phyloP scores from a whole-genome alignment of 2,113 vertebrate genomes.

The Paratilapia polleni region DNA sequence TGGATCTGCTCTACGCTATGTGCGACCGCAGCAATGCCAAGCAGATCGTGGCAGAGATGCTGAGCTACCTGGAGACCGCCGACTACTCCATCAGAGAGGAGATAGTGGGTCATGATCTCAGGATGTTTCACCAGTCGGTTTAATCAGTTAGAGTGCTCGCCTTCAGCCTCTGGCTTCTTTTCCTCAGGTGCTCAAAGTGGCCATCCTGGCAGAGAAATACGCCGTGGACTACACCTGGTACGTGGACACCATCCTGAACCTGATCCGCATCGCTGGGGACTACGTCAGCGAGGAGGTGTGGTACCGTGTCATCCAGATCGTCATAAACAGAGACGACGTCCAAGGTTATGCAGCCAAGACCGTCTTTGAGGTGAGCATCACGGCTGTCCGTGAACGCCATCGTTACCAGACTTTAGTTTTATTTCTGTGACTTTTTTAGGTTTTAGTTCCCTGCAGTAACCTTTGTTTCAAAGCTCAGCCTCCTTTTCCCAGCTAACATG shows the following conservation, averaged over 20 bases:
- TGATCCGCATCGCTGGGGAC: slow-evolving; percentile 93
- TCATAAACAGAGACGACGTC: slow-evolving; percentile 93
- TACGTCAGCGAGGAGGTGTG: slow-evolving; percentile 95
- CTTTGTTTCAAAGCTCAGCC: no score
- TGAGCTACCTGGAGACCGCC: slow-evolving; percentile 91
- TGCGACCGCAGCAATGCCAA: slow-evolving; percentile 94
- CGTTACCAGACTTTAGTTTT: not conserved
- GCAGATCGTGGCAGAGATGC: slow-evolving; percentile 94
- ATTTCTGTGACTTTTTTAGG: no score
- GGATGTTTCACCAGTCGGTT: not conserved
- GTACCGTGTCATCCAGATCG: slow-evolving; percentile 94
- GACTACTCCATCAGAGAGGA: slow-evolving; percentile 95
- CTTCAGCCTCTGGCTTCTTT: not conserved
- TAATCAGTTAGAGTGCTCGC: not conserved
- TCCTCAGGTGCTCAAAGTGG: slow-evolving; percentile 89
- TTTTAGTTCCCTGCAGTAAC: no score
- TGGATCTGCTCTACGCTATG: slow-evolving; percentile 93
- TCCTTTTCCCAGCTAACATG: no score
- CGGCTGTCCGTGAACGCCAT: fast-evolving
- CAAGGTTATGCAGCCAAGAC: slow-evolving; percentile 95
- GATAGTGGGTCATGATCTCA: slow-evolving; percentile 79
- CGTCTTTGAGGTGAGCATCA: slow-evolving; percentile 86
- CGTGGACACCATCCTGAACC: slow-evolving; percentile 93
- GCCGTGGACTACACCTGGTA: slow-evolving; percentile 96
- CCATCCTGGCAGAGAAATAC: slow-evolving; percentile 92